Evolutionary conservation across 2,888 invertebrate species (phyloP).

Genomic region (Steinernema hermaphroditum): DNA sequence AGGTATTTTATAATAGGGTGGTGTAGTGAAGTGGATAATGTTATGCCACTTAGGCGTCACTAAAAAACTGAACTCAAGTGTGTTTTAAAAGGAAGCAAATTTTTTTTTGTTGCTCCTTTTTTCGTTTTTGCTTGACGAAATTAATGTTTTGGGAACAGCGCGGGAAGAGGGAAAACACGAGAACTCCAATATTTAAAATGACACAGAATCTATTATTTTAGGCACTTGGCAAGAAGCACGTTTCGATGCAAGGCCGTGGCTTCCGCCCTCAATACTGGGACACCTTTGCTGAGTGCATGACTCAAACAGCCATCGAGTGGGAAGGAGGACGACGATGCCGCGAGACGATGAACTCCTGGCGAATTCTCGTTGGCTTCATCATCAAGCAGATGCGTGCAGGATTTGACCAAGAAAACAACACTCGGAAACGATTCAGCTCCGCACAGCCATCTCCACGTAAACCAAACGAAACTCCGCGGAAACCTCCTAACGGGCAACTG

Average conservation of each 20-base stretch:
- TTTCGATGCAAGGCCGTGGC: conserved; percentile 55
- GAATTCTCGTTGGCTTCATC: conserved; percentile 59
- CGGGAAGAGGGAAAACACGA: too few relatives aligned
- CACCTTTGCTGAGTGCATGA: conserved; percentile 65
- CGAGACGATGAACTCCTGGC: conserved; percentile 60
- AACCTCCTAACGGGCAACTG: background rate
- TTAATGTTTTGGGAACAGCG: too few relatives aligned
- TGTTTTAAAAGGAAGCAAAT: background rate
- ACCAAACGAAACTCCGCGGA: background rate
- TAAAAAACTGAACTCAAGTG: background rate
- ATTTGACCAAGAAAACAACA: conserved; percentile 59
- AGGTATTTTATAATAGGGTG: conserved; percentile 34
- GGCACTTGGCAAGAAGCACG: conserved; percentile 61
- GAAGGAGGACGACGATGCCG: conserved; percentile 56
- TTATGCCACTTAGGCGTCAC: background rate
- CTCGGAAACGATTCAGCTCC: conserved; percentile 38
- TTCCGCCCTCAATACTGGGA: conserved; percentile 68
- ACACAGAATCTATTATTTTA: conserved; percentile 33
- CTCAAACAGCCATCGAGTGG: conserved; percentile 62
- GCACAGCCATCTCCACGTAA: background rate
- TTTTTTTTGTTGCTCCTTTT: too few relatives aligned
- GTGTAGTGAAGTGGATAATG: background rate
- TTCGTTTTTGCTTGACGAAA: too few relatives aligned
- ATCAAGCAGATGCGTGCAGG: conserved; percentile 63
- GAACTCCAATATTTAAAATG: background rate